These are phyloP conservation scores for Anoplolepis gracilipes DNA, from an alignment of 1,140 invertebrate species.

Conservation along the genomic window DNA sequence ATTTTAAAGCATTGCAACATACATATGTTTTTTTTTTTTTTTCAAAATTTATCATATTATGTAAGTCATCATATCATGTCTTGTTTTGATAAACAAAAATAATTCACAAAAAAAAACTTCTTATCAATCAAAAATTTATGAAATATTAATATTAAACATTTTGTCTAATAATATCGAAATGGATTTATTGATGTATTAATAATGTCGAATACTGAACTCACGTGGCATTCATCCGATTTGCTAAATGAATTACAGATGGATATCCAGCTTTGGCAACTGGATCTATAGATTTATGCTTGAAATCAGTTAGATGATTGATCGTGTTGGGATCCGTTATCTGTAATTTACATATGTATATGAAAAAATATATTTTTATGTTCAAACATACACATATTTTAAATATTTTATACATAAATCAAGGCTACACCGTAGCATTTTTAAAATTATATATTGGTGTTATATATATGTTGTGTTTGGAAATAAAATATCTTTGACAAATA, in stretches of 20 bases:
- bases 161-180: not conserved
- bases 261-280: slow-evolving; percentile 89
- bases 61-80: too few relatives aligned
- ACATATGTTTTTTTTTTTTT: not conserved
- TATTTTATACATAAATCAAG: too few relatives aligned
- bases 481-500: not conserved
- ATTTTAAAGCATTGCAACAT: not conserved
- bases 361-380: not conserved
- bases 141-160: not conserved
- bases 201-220: slow-evolving; percentile 65
- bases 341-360: slow-evolving; percentile 9
- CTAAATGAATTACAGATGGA: slow-evolving; percentile 86
- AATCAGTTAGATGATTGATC: slow-evolving; percentile 87
- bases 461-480: not conserved
- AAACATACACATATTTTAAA: not conserved
- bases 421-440: too few relatives aligned
- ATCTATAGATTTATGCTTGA: slow-evolving; percentile 87
- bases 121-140: not conserved
- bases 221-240: slow-evolving; percentile 87
- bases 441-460: too few relatives aligned
- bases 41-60: not conserved
- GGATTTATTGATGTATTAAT: not conserved
- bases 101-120: not conserved
- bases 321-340: slow-evolving; percentile 87
- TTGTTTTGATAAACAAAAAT: not conserved